A percentile compares a stretch with the other conserved stretches of the same genome.
These are phyloP conservation scores for Podarcis cretensis DNA, from an alignment of 2,113 vertebrate genomes.

Conservation along the genomic window DNA sequence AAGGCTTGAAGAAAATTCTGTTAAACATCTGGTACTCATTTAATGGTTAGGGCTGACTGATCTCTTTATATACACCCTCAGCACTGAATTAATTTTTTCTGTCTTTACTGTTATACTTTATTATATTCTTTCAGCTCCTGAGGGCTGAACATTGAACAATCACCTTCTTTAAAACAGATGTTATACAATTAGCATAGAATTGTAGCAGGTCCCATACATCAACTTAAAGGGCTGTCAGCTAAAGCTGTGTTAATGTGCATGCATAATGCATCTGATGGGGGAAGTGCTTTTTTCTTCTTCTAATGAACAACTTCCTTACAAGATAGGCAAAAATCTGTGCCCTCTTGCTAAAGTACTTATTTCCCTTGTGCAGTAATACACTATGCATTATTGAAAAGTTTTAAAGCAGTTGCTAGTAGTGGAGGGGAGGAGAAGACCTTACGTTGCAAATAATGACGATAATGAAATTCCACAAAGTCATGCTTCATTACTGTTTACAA, in stretches of 20 bases:
- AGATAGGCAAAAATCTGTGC: slow-evolving; percentile 35
- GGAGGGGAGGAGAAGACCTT: neutral
- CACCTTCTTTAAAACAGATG: slow-evolving; percentile 44
- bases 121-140: slow-evolving; percentile 30
- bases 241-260: slow-evolving; percentile 62
- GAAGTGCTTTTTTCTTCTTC: slow-evolving; percentile 32
- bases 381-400: neutral
- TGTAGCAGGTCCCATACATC: slow-evolving; percentile 56
- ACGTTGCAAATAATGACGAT: neutral
- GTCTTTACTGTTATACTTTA: slow-evolving; percentile 42
- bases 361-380: slow-evolving; percentile 15
- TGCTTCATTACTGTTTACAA: neutral
- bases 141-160: slow-evolving; percentile 51
- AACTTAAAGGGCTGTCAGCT: slow-evolving; percentile 63
- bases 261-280: slow-evolving; percentile 55
- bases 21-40: slow-evolving; percentile 1
- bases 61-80: neutral
- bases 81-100: slow-evolving; percentile 45
- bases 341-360: slow-evolving; percentile 25
- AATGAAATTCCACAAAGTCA: slow-evolving; percentile 35
- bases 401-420: slow-evolving; percentile 3
- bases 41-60: neutral
- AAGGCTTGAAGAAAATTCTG: neutral
- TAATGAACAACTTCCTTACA: slow-evolving; percentile 50
- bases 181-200: slow-evolving; percentile 52